A percentile compares a stretch with the other conserved stretches of the same genome.
Evolutionary conservation across 1,140 invertebrate genomes (phyloP).

Genomic region (Samia ricini): DNA sequence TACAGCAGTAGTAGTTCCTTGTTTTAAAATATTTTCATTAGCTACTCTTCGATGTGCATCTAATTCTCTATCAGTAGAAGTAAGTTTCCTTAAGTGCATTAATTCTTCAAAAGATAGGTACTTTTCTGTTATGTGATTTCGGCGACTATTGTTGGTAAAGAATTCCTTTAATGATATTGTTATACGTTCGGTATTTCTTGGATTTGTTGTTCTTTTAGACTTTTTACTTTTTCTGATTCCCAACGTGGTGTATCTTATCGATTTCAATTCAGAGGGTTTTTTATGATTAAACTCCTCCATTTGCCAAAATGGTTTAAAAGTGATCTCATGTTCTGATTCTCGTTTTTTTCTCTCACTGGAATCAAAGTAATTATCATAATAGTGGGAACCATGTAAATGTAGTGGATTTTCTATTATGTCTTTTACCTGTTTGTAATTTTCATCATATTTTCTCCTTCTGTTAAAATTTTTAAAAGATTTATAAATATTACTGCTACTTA

Average conservation of each 20-base stretch:
- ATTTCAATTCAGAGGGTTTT: conserved; percentile 38
- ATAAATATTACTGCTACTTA: conserved; percentile 6
- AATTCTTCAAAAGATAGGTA: conserved; percentile 71
- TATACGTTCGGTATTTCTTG: conserved; percentile 44
- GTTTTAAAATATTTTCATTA: conserved; percentile 20
- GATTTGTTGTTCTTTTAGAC: conserved; percentile 21
- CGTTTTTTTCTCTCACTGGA: conserved; percentile 41
- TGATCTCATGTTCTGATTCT: conserved; percentile 28
- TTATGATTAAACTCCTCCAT: conserved; percentile 36
- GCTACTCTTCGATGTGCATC: conserved; percentile 28
- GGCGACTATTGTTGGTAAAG: background rate
- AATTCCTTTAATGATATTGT: conserved; percentile 35
- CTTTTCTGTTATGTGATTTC: conserved; percentile 48
- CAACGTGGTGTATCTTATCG: conserved; percentile 56
- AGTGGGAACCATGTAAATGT: conserved; percentile 11
- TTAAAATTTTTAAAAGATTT: conserved; percentile 14
- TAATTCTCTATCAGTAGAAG: conserved; percentile 19
- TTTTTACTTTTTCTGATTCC: conserved; percentile 36
- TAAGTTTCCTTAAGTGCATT: conserved; percentile 56
- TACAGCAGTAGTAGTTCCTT: conserved; percentile 13
- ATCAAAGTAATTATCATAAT: conserved; percentile 27
- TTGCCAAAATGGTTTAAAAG: conserved; percentile 60
- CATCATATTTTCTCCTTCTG: conserved; percentile 16
- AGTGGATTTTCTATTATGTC: conserved; percentile 8
- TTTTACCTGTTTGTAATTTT: conserved; percentile 41